Evolutionary conservation across 2,113 vertebrate species (phyloP), one percentile per base, ranked within the genome.

Genomic region (Anser cygnoides): DNA sequence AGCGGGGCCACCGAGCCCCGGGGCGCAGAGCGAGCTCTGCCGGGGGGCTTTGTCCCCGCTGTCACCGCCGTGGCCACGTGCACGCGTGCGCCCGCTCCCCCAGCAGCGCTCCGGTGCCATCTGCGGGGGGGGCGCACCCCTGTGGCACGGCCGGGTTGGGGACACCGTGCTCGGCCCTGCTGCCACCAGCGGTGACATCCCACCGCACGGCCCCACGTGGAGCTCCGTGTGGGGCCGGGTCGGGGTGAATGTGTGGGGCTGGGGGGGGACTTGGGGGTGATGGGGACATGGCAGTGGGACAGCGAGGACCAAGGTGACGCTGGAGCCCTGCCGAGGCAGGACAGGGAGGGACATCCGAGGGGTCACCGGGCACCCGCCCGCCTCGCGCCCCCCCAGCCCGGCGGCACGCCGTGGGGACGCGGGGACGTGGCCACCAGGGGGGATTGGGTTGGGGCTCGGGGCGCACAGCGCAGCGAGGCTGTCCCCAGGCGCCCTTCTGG

Each of bases 181-280:
- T 63, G 61, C 61, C 67, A n/a, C 62, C 11, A 1, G 44, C 2
- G 3, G 70, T 18, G 66, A 18, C 87, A 8, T 43, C 44, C 21
- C 8, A 0, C 9, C 28, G 33, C 3, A 1, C 1, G 3, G 33
- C 49, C 49, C 70, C 74, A 4, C 8, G 37, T 19, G 62, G 62
- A 39, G 29, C 62, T 8, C 62, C 5, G 7, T n/a, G 37, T 11
- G 61, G 54, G 26, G 54, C 28, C 2, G 7, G 29, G 28, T 17
- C 2, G 29, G 52, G 54, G 37, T 41, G 62, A 17, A 37, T 8
- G 37, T 5, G 16, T 63, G 62, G 62, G 62, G 62, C 37, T 28
- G 62, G 23, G 61, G 15, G 15, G 4, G 37, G 25, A 35, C 28
- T 55, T 55, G 7, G 61, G 35, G 61, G 35, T 28, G 35, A 11